Percentiles rank a stretch among this genome's conserved stretches.
phyloP scores from a whole-genome alignment of 64 coral and sea anemone species.

The Hydrozoanthus tunicans region DNA sequence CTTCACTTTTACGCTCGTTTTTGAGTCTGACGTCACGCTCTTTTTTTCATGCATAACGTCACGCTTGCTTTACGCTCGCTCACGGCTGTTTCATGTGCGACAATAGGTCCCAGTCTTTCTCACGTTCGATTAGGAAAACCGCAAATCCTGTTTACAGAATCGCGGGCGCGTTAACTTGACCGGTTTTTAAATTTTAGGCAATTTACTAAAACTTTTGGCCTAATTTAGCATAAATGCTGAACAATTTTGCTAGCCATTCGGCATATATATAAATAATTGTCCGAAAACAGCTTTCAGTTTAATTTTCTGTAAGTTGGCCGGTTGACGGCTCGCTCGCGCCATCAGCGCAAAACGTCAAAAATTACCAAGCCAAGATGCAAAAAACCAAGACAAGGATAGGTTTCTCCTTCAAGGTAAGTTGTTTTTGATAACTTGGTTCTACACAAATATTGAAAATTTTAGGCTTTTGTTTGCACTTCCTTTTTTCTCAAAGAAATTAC shows the following conservation, averaged over 20 bases:
- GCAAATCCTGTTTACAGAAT: background rate
- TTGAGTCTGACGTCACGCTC: too few species aligned
- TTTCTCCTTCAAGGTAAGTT: background rate
- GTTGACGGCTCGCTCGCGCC: background rate
- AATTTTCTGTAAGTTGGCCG: background rate
- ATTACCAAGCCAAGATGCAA: background rate
- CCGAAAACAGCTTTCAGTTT: background rate
- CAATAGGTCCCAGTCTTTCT: background rate
- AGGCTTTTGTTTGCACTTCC: background rate
- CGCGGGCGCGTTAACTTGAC: background rate
- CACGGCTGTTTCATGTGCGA: background rate
- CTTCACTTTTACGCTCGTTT: too few species aligned
- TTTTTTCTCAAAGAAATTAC: background rate
- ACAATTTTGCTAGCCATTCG: background rate
- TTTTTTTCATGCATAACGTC: too few species aligned
- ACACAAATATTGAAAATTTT: background rate
- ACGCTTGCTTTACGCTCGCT: background rate
- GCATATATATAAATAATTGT: background rate
- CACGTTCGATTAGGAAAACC: background rate
- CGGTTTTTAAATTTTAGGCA: background rate
- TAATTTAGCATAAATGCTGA: background rate
- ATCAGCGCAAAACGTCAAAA: background rate
- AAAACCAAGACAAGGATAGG: background rate
- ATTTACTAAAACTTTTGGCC: background rate
- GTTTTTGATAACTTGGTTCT: background rate